Conservation (phyloP, 1,140 invertebrate species). For the Popillia japonica region DNA sequence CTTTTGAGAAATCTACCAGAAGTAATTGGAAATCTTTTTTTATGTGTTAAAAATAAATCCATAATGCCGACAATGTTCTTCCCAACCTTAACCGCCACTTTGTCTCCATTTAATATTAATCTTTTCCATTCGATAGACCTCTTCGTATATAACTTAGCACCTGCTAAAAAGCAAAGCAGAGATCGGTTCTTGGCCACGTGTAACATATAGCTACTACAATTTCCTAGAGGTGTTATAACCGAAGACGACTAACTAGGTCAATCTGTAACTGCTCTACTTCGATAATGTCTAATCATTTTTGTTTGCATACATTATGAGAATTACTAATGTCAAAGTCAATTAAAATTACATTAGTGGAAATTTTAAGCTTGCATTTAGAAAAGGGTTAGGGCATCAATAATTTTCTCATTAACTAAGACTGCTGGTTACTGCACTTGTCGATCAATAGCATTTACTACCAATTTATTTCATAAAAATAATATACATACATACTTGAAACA, state of each 20-base stretch:
- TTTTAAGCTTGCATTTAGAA: no score
- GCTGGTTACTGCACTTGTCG: no score
- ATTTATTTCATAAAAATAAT: no score
- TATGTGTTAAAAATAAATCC: neutral
- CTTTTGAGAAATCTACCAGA: neutral
- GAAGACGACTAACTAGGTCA: neutral
- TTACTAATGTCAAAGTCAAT: no score
- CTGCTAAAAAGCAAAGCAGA: neutral
- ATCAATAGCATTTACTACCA: no score
- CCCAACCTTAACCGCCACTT: neutral
- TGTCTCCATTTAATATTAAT: neutral
- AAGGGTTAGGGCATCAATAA: no score
- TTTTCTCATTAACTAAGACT: no score
- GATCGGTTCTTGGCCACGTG: neutral
- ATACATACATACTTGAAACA: no score
- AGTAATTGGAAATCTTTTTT: neutral
- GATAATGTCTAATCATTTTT: neutral
- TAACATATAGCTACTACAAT: neutral
- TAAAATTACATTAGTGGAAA: no score
- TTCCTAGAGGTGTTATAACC: neutral
- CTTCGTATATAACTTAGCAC: neutral
- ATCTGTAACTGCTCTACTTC: neutral
- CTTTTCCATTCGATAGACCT: neutral
- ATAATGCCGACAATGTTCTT: neutral
- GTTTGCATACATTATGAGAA: neutral